phyloP scores from a whole-genome alignment of 2,113 vertebrate genomes.

The Pachypanchax playfairii region DNA sequence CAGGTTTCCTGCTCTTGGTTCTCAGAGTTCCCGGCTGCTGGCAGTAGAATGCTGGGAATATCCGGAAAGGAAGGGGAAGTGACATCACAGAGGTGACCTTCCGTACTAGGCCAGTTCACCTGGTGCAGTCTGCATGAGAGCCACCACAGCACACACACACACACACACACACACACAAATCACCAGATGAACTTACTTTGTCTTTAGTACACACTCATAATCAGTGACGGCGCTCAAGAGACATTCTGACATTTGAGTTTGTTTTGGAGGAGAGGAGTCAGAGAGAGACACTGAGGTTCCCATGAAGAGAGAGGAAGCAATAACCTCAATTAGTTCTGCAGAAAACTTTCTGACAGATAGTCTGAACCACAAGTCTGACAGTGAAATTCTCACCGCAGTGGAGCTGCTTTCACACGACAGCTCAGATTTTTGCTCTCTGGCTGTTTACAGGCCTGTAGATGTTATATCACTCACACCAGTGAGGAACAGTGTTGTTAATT shows the following conservation, averaged over 20 bases:
- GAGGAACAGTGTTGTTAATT: background rate
- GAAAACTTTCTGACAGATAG: slow-evolving; percentile 41
- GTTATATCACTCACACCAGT: background rate
- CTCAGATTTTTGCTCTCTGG: background rate
- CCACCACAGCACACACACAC: slow-evolving; percentile 53
- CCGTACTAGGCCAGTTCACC: slow-evolving; percentile 78
- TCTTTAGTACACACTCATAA: slow-evolving; percentile 5
- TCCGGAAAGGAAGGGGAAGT: slow-evolving; percentile 84
- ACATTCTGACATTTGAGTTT: slow-evolving; percentile 20
- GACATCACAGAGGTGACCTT: slow-evolving; percentile 81
- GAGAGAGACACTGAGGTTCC: slow-evolving; percentile 39
- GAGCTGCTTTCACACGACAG: slow-evolving; percentile 27
- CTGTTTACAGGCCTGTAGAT: background rate
- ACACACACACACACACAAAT: slow-evolving; percentile 16
- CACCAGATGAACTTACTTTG: slow-evolving; percentile 12
- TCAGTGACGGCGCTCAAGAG: slow-evolving; percentile 14
- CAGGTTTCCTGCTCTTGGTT: slow-evolving; percentile 79
- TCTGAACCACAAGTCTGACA: slow-evolving; percentile 12
- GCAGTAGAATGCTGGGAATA: slow-evolving; percentile 84
- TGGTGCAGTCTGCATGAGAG: slow-evolving; percentile 67
- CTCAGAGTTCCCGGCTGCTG: slow-evolving; percentile 79
- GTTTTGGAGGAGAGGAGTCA: slow-evolving; percentile 22
- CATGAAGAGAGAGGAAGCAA: slow-evolving; percentile 53
- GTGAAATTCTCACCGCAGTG: slow-evolving; percentile 15
- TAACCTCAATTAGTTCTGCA: slow-evolving; percentile 41